Base-by-base conservation (phyloP, 2,797 vertebrate species). In the Lophotriccus pileatus region DNA sequence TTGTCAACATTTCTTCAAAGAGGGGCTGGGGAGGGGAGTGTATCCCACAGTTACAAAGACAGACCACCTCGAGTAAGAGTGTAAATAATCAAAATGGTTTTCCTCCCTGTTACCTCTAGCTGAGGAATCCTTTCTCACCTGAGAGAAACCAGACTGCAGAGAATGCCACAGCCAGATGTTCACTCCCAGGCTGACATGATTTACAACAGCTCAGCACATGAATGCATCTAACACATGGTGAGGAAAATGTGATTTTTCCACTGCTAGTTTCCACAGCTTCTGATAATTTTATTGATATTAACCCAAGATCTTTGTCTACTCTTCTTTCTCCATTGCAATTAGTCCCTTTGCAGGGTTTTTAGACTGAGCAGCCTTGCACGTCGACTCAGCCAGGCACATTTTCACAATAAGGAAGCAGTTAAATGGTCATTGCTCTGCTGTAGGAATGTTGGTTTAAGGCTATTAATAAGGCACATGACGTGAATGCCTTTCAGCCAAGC, bases 391-490 rank as follows among this genome's bases (percentile, higher is more conserved):
- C 91, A 94, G 86, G 84, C 75, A 86, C 84, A 86, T 94, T 96
- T 95, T 36, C 86, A 93, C 87, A 94, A 95, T 78, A 86, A 96
- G 94, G 91, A 97, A 96, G 81, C 94, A 84, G 89, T 96, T 97
- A 96, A 95, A 90, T 85, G 89, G 91, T 85, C 93, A 93, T 68
- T 69, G 84, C 75, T 95, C 62, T 94, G 91, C 87, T 70, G 58
- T 5, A 93, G 95, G 94, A 96, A 96, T 94, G 94, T 91, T 96
- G 90, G 76, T 96, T 95, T 97, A 93, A 94, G 83, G 89, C 91
- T 96, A 94, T 95, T 97, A 96, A 96, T 93, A 96, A 96, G 95
- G 95, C 93, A 96, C 92, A 83, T 53, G 91, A 96, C 94, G 95
- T 96, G 93, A 97, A 95, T 94, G 89, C 89, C 80, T 94, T 93